Conservation (phyloP, 2,797 vertebrate genomes). For the Chloroceryle inda region DNA sequence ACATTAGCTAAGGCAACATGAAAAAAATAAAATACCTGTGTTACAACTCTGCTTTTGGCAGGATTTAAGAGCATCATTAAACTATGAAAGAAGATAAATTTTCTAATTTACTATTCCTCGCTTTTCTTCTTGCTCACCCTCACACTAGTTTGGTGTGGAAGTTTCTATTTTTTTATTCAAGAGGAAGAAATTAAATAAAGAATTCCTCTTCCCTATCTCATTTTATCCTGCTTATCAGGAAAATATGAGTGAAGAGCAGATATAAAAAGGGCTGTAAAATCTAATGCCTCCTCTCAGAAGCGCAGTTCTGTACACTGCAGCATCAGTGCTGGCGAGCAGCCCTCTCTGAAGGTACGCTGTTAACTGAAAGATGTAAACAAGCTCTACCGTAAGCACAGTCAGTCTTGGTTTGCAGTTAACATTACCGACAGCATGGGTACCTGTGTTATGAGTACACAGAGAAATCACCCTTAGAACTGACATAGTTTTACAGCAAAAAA, state of each 20-base stretch:
- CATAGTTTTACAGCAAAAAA: background rate
- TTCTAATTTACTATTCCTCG: background rate
- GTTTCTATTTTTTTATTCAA: background rate
- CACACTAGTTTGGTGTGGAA: background rate
- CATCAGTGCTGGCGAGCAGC: background rate
- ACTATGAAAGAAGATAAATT: background rate
- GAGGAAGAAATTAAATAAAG: background rate
- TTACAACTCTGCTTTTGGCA: background rate
- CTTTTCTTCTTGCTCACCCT: background rate
- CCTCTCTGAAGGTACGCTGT: background rate
- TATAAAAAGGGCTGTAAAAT: background rate
- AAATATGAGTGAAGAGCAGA: background rate
- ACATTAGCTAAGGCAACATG: background rate
- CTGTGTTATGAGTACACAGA: background rate
- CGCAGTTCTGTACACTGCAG: background rate
- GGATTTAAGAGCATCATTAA: background rate
- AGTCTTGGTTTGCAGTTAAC: background rate
- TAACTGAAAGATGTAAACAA: background rate
- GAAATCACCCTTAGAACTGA: background rate
- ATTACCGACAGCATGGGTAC: background rate
- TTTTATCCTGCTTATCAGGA: background rate
- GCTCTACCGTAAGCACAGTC: background rate
- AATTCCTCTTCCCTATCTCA: background rate
- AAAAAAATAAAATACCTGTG: background rate
- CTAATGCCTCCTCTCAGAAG: background rate